Base-by-base conservation (phyloP, 2,888 invertebrate genomes). In the Oasisia sp. region DNA sequence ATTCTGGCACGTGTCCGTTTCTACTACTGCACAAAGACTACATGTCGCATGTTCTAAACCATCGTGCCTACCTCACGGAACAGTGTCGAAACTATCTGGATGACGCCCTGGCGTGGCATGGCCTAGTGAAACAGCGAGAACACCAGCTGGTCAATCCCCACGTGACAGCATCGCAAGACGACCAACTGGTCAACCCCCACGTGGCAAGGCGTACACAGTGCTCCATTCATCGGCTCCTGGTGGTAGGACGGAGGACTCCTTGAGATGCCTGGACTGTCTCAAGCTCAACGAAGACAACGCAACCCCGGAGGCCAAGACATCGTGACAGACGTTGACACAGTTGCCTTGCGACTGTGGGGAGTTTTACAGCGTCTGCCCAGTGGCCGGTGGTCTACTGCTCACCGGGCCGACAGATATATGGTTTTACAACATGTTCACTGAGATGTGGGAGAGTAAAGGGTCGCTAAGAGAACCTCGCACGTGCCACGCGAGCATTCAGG, bases 301-400 rank as follows among this genome's bases (percentile, higher is more conserved):
- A 58, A 19, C 14, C 58, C 14, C 19, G 12, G 90, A n/a, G n/a
- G n/a, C n/a, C n/a, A n/a, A 89, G 32, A 45, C 91, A 7, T 91
- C 58, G 32, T 93, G 93, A 93, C 92, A 93, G 74, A 92, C 92
- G 50, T 89, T 93, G 19, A 93, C 93, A 12, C 93, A 93, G 90
- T 91, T 93, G 91, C 93, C 93, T 7, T 58, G 90, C 32, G 92
- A 92, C 12, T 91, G 89, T 90, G 92, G 93, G 93, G 92, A 92
- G 92, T 93, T 93, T 90, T 93, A 93, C 92, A 58, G 58, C 58
- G 14, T 58, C 4, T 58, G 58, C 58, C 58, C 14, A 14, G 14
- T 14, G 58, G 14, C 58, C 58, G 58, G 27, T 14, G 58, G 58
- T 19, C 12, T 58, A 58, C 11, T 58, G 14, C 19, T 58, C 14